Base-by-base conservation (phyloP, 1,140 invertebrate genomes). In the Antheraea mylitta region DNA sequence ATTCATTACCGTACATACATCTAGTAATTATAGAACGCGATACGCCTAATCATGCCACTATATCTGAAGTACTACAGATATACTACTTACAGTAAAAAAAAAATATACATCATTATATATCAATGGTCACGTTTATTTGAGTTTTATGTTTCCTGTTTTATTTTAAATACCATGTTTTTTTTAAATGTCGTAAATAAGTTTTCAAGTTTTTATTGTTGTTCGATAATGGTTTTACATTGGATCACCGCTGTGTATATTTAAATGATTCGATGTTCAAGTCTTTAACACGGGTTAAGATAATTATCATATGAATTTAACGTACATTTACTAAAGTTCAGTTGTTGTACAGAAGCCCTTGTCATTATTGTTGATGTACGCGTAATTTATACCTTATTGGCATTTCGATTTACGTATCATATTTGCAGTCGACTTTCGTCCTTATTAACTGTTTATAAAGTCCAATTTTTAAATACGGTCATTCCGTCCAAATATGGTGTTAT, bases 351-450 rank as follows among this genome's bases (percentile, higher is more conserved):
- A 60, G 59, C 59, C 6, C 18, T n/a, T 10, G 16, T 19, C 11
- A 60, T 11, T 19, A 19, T 60, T 8, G 9, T 19, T 60, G 18
- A 60, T 36, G 59, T 60, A 36, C 22, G 59, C 30, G 59, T 60
- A 60, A 60, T 60, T 60, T 60, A 60, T 60, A 22, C 59, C 11
- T 10, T 60, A 60, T 60, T 60, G 59, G 16, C 59, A 19, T 60
- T 60, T 60, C 18, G 11, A 36, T 18, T 19, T 53, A 53, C 9
- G 45, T 53, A 11, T 42, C 7, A 11, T 42, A 11, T 42, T 42
- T 42, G 38, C 38, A 11, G 38, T 42, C 0, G 11, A 42, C 7
- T 42, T 9, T 3, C 38, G 38, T 11, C 7, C 11, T 11, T 42
- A 11, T 42, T 42, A 42, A 2, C 7, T 0, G 7, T 2, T 11